A percentile compares a stretch with the other conserved stretches of the same genome.
phyloP scores from a whole-genome alignment of 1,140 invertebrate species.

The Procambarus clarkii region DNA sequence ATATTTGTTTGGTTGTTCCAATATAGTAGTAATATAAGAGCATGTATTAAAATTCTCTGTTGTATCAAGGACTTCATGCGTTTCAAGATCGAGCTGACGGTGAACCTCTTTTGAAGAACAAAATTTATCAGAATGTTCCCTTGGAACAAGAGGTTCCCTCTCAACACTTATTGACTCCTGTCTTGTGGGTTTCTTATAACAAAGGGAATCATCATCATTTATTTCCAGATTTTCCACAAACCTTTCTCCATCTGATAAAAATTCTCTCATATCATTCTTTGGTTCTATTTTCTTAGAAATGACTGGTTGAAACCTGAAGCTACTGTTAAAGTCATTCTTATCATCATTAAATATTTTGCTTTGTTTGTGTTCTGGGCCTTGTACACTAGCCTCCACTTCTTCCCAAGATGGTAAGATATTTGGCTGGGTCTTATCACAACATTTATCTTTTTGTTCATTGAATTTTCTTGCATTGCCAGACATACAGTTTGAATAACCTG shows the following conservation, averaged over 20 bases:
- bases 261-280: too few relatives aligned
- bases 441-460: background rate
- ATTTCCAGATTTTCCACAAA: background rate
- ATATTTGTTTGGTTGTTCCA: background rate
- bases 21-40: background rate
- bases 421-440: background rate
- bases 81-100: background rate
- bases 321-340: background rate
- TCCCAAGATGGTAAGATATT: background rate
- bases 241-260: background rate
- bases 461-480: background rate
- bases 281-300: background rate
- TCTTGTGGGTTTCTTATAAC: background rate
- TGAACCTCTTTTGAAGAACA: background rate
- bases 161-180: background rate
- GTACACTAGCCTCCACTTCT: background rate
- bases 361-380: background rate
- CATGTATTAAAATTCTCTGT: slow-evolving; percentile 4
- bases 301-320: slow-evolving; percentile 46
- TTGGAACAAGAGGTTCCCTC: background rate
- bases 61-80: background rate
- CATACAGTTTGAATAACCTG: background rate
- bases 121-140: background rate
- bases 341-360: background rate
- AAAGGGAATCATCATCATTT: background rate